A percentile compares a stretch with the other conserved stretches of the same genome.
phyloP scores from a whole-genome alignment of 2,888 invertebrate genomes.

The Euplagia quadripunctaria region DNA sequence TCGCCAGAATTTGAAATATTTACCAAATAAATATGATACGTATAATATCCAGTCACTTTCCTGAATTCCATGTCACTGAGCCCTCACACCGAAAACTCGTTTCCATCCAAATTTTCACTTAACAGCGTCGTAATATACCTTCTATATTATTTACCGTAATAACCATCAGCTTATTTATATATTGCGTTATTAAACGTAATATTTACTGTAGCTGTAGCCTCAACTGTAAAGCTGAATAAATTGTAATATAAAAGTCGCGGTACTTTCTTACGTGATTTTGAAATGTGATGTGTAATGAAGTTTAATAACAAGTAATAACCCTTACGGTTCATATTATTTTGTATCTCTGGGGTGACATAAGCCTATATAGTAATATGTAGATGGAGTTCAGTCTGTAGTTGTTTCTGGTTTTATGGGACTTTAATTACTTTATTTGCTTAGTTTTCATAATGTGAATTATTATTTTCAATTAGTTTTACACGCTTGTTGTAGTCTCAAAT shows the following conservation, averaged over 20 bases:
- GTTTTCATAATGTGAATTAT: background rate
- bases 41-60: background rate
- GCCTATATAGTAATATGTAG: conserved; percentile 8
- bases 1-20: background rate
- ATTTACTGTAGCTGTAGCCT: conserved; percentile 27
- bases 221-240: conserved; percentile 1
- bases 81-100: background rate
- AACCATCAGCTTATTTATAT: conserved; percentile 31
- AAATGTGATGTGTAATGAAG: conserved; percentile 29
- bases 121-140: conserved; percentile 19
- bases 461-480: background rate
- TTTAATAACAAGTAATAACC: conserved; percentile 34
- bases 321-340: conserved; percentile 21
- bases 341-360: conserved; percentile 7
- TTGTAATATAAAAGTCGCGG: conserved; percentile 2
- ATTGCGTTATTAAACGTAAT: conserved; percentile 33
- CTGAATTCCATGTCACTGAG: conserved; percentile 8
- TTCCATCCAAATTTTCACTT: conserved; percentile 26
- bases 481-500: background rate
- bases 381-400: background rate
- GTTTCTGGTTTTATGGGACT: background rate
- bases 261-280: conserved; percentile 33
- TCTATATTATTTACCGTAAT: conserved; percentile 24
- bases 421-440: background rate
- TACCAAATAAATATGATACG: background rate